Conservation (phyloP, 1,140 invertebrate genomes). For the Diachasmimorpha longicaudata region DNA sequence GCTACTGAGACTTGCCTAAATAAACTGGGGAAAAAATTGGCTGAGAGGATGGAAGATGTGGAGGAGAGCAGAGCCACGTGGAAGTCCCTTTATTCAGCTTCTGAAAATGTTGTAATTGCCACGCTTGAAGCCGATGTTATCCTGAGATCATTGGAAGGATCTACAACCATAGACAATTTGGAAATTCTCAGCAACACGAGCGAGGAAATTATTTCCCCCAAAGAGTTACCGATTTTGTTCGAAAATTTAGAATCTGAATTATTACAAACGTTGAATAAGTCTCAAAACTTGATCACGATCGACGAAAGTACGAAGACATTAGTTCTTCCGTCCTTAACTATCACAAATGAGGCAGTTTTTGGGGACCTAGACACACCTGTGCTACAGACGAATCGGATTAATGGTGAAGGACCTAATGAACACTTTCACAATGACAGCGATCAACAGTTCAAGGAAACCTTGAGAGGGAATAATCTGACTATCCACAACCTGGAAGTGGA, state of each 20-base stretch:
- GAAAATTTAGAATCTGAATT: not conserved
- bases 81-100: not conserved
- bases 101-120: not conserved
- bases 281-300: not conserved
- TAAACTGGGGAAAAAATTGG: conserved; percentile 18
- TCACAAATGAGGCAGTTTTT: not conserved
- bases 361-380: not conserved
- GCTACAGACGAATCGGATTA: not conserved
- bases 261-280: not conserved
- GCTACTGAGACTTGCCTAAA: conserved; percentile 17
- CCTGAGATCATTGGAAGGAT: not conserved
- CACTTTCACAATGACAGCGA: not conserved
- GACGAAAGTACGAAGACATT: not conserved
- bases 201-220: not conserved
- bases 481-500: conserved; percentile 38
- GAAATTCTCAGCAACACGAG: not conserved
- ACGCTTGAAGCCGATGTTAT: not conserved
- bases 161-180: not conserved
- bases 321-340: not conserved
- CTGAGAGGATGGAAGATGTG: conserved; percentile 18
- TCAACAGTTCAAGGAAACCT: conserved; percentile 9
- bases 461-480: conserved; percentile 20
- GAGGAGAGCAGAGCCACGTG: not conserved
- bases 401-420: not conserved
- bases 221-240: not conserved